Conservation (phyloP, 2,888 invertebrate genomes). For the Sipha maydis region DNA sequence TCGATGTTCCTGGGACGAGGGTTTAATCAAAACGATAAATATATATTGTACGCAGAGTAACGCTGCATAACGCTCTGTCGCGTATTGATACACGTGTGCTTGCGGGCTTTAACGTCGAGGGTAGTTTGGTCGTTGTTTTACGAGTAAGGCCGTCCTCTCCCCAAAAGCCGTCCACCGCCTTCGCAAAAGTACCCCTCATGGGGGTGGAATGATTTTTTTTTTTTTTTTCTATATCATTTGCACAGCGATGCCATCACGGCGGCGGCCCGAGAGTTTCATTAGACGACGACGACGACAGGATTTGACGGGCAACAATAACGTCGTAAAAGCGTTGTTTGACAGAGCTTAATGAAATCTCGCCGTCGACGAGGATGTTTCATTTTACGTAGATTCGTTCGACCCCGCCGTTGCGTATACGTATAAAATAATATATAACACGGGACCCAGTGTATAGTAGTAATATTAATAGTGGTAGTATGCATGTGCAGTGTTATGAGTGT, state of each 20-base stretch:
- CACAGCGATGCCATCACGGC: background rate
- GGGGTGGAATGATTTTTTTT: background rate
- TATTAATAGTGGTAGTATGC: too few species aligned
- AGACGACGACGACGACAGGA: conserved; percentile 27
- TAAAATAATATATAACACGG: background rate
- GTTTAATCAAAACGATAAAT: conserved; percentile 30
- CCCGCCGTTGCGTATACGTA: too few species aligned
- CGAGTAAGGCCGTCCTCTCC: background rate
- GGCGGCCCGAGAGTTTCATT: conserved; percentile 40
- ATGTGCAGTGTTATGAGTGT: too few species aligned
- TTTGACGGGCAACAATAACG: conserved; percentile 48
- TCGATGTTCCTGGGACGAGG: background rate
- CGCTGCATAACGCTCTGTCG: too few species aligned
- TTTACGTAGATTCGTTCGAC: conserved; percentile 27
- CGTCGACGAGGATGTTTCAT: conserved; percentile 9
- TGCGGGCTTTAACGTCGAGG: conserved; percentile 31
- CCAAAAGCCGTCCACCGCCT: background rate
- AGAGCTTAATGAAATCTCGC: conserved; percentile 51
- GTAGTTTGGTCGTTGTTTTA: conserved; percentile 49
- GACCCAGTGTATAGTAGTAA: too few species aligned
- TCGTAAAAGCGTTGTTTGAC: conserved; percentile 56
- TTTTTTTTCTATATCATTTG: background rate
- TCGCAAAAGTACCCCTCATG: background rate
- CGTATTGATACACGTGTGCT: background rate
- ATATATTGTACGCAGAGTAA: background rate